phyloP scores from a whole-genome alignment of 2,113 vertebrate species.

The Corvus cornix region DNA sequence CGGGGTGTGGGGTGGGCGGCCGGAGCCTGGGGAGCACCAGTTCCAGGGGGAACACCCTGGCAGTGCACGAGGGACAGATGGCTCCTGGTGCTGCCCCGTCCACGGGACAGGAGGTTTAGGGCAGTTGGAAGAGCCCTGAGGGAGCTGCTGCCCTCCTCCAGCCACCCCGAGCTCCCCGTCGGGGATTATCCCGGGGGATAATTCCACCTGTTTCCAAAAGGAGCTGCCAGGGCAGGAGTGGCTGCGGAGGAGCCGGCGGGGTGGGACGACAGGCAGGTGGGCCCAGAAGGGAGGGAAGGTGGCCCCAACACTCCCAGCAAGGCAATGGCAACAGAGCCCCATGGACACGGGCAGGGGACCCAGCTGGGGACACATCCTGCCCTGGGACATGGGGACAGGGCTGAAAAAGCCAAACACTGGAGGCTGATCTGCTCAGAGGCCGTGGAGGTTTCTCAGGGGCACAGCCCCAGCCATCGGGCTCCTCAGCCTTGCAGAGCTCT shows the following conservation, averaged over 20 bases:
- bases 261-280: neutral
- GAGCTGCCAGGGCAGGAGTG: neutral
- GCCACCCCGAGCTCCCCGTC: neutral
- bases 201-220: neutral
- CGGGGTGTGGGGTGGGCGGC: neutral
- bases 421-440: accelerated
- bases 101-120: accelerated
- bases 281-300: neutral
- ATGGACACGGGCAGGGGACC: accelerated
- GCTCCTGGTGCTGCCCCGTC: neutral
- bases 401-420: accelerated
- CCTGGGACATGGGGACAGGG: accelerated
- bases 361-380: neutral
- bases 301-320: neutral
- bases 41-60: neutral
- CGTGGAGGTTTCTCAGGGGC: accelerated
- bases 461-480: accelerated
- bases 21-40: accelerated
- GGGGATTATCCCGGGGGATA: neutral
- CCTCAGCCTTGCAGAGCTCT: neutral
- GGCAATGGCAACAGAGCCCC: neutral
- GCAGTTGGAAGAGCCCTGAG: neutral
- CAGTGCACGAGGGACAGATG: accelerated
- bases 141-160: neutral
- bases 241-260: neutral